Percentiles rank a stretch among this genome's conserved stretches.
These are phyloP conservation scores for Drosophila insularis DNA, from an alignment of 1,140 invertebrate species.

Conservation along the genomic window DNA sequence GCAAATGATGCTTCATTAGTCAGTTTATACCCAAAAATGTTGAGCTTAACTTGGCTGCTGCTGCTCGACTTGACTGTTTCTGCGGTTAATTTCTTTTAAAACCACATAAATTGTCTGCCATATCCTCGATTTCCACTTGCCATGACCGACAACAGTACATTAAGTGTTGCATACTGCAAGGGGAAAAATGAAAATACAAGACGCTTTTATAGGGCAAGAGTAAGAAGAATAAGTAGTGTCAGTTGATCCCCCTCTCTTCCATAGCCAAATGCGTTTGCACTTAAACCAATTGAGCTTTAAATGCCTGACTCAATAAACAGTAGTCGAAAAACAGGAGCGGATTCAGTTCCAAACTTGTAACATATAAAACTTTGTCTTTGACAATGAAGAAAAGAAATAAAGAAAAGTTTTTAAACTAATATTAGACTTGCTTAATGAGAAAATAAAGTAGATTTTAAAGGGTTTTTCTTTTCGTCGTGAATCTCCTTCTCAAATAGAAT, in stretches of 20 bases:
- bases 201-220: conserved; percentile 4
- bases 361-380: too few species aligned
- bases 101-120: conserved; percentile 37
- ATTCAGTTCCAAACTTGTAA: neutral
- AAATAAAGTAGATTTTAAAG: too few species aligned
- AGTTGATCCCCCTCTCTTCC: neutral
- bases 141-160: neutral
- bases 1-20: conserved; percentile 43
- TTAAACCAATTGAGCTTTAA: conserved; percentile 74
- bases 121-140: neutral
- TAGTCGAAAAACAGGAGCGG: neutral
- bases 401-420: too few species aligned
- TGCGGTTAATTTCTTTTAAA: conserved; percentile 53
- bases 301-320: conserved; percentile 39
- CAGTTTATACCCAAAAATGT: conserved; percentile 8
- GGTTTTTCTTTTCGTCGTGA: too few species aligned
- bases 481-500: neutral
- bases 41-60: conserved; percentile 9
- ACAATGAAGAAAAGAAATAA: too few species aligned
- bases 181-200: neutral
- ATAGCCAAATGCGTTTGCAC: conserved; percentile 54
- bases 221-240: conserved; percentile 13
- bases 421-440: too few species aligned
- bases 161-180: conserved; percentile 1
- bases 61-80: conserved; percentile 4